Conservation (phyloP, 2,888 invertebrate species). For the Aleiodes alternator region DNA sequence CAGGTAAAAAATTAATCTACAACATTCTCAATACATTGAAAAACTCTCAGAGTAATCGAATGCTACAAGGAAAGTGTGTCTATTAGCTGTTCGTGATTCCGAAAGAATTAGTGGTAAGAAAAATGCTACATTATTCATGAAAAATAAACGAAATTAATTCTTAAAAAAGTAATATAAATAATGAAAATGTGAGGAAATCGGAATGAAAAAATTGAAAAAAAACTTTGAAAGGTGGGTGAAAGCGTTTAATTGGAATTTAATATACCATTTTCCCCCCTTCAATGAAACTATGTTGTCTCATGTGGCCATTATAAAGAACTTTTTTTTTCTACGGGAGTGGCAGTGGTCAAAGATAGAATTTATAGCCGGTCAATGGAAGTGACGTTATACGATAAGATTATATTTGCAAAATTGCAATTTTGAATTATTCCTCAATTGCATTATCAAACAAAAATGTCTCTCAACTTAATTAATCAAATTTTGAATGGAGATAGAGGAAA, state of each 20-base stretch:
- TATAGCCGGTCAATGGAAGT: conserved; percentile 36
- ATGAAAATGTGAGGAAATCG: not conserved
- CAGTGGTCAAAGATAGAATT: conserved; percentile 55
- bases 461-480: no score
- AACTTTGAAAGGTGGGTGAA: conserved; percentile 2
- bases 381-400: conserved; percentile 30
- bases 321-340: conserved; percentile 26
- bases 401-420: not conserved
- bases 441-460: not conserved
- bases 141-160: not conserved
- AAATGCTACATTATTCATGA: no score
- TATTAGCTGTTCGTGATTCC: not conserved
- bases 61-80: not conserved
- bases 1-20: not conserved
- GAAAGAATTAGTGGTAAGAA: no score
- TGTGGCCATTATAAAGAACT: conserved; percentile 30
- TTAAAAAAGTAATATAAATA: not conserved
- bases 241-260: conserved; percentile 24
- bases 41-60: not conserved
- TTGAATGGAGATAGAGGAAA: no score
- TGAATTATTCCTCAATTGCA: not conserved
- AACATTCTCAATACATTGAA: no score
- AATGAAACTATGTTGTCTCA: conserved; percentile 30
- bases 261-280: conserved; percentile 20
- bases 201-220: not conserved